Evolutionary conservation across 2,888 invertebrate species (phyloP), one percentile per base, ranked within the genome.

Genomic region (Entomobrya proxima): DNA sequence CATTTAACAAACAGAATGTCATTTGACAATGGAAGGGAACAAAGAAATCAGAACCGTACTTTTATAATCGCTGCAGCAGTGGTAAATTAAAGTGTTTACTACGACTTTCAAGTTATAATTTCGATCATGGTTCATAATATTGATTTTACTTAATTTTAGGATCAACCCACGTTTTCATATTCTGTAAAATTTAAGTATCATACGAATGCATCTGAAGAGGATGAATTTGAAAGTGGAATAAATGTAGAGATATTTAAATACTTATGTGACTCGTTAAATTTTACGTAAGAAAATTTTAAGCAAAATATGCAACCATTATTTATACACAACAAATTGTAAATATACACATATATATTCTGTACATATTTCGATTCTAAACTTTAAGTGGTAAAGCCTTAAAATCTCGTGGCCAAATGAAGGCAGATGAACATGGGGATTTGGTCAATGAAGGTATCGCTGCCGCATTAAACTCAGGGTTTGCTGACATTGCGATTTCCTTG

Each of bases 151-250:
- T n/a, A 7, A 18, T 52, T 52, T 13, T 11, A 50, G 47, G 72
- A 72, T 50, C 72, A 72, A 50, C 72, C 72, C 1, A 47, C 47
- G n/a, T 72, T 72, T 47, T 27, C 27, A 27, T 44, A 72, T 50
- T 72, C 30, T 0, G 72, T 72, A n/a, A 72, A 47, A 47, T 72
- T 72, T 24, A 72, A 72, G 30, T 6, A 0, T 27, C 6, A 13
- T 0, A 50, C 2, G 7, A 47, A 18, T 24, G n/a, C 21, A 11
- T n/a, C 37, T 11, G 15, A 37, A 0, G 24, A 1, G 2, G 67
- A 21, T 47, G 72, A 72, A 11, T 75, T 75, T 35, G 52, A 52
- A 6, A 37, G 37, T 35, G 75, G 75, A 11, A 52, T 75, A 13
- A 75, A 55, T 55, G 75, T 75, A 3, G 75, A 52, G 18, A 21